Base-by-base conservation (phyloP, 2,888 invertebrate genomes). In the Brenthis hecate region DNA sequence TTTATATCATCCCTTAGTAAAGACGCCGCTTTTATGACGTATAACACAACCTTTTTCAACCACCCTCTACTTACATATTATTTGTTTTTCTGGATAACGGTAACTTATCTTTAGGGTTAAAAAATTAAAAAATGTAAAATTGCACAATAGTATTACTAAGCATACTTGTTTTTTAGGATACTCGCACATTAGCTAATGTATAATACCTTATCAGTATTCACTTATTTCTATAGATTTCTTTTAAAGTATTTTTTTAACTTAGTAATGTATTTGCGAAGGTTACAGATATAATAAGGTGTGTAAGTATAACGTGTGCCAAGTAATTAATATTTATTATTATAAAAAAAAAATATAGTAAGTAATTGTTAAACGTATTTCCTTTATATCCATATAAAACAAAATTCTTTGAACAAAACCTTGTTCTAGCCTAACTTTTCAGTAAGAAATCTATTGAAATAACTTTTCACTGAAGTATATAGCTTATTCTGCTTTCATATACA, bases 11-110 rank as follows among this genome's bases (percentile, higher is more conserved):
- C 68, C 73, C 75, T 78, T 77, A 69, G 76, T 74, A 86, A 88
- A 85, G 80, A 74, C 62, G 74, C 91, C 89, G 89, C 79, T 76
- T 87, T 89, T 87, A 86, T 82, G 80, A 73, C 73, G 77, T 76
- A 66, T 69, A 72, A 73, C 73, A 73, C 74, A 74, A 77, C 77
- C 82, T 85, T 87, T 85, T 78, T 81, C 77, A 81, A 78, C 86
- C 85, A 87, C 79, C 85, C 85, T n/a, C n/a, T n/a, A n/a, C n/a
- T n/a, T n/a, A n/a, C 81, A 85, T 86, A 89, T 88, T 88, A 78
- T 70, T 73, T 56, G 53, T 73, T 72, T 72, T 74, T 75, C 73
- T 67, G 58, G 74, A 69, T 84, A 83, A 81, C 82, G 81, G 83
- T 76, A 72, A 69, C 73, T 72, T 72, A 74, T 71, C 71, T 62